phyloP scores from a whole-genome alignment of 2,888 invertebrate genomes.

The Eristalinus aeneus region DNA sequence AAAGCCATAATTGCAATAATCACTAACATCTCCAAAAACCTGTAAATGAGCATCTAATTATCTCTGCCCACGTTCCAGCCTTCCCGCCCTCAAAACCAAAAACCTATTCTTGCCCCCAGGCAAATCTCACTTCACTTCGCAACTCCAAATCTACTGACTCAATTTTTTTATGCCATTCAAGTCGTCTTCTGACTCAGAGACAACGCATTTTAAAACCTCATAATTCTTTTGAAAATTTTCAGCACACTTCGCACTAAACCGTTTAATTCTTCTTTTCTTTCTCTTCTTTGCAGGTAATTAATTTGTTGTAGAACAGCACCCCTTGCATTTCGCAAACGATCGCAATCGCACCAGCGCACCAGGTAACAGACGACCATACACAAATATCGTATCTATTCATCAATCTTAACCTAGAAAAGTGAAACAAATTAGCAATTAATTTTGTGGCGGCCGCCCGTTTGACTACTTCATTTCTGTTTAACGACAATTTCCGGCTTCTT shows the following conservation, averaged over 20 bases:
- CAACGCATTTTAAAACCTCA: conserved; percentile 1
- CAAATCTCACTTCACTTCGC: not conserved
- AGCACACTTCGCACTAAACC: conserved; percentile 39
- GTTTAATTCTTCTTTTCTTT: not conserved
- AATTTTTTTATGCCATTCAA: not conserved
- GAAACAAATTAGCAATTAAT: conserved; percentile 51
- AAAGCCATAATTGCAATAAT: not conserved
- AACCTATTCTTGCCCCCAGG: not conserved
- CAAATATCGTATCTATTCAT: conserved; percentile 16
- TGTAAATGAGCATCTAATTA: not conserved
- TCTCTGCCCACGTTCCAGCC: not conserved
- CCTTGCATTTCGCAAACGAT: conserved; percentile 2
- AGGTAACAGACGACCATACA: conserved; percentile 38
- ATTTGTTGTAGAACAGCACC: conserved; percentile 41
- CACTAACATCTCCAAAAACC: not conserved
- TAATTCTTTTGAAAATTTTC: conserved; percentile 45
- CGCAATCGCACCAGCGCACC: conserved; percentile 1
- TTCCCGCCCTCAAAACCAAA: not conserved
- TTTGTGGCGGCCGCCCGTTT: conserved; percentile 38
- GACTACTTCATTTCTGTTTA: conserved; percentile 55
- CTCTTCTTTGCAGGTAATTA: conserved; percentile 67
- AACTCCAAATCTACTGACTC: not conserved
- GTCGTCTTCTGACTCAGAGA: not conserved
- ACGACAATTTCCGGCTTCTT: conserved; percentile 64
- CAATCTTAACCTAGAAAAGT: conserved; percentile 38